Base-by-base conservation (phyloP, 2,113 vertebrate genomes). In the Tympanuchus pallidicinctus region DNA sequence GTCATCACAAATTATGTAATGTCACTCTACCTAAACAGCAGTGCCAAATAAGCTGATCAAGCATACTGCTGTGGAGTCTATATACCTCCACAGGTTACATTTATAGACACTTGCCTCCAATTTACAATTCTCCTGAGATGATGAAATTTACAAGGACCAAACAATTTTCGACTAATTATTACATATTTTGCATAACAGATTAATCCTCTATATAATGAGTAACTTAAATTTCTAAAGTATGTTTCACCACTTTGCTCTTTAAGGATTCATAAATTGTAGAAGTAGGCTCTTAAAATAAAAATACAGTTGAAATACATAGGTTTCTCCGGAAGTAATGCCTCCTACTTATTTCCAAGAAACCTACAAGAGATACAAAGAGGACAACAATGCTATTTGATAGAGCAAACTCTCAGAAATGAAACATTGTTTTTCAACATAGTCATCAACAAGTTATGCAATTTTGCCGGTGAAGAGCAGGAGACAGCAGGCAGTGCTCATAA, bases 31-130 rank as follows among this genome's bases (percentile, higher is more conserved):
- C 92, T 89, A 86, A 96, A 67, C 65, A 87, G 93, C 17, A 81
- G 72, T 88, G 32, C 48, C 87, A 79, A 97, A 97, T 83, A 65
- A 92, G 84, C 27, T 90, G 86, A 94, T 94, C 73, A 92, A 96
- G 86, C 50, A 83, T 63, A 83, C 52, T 88, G 10, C 56, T 94
- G 65, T 54, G 42, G 54, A 93, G 67, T 93, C 65, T 92, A 36
- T 81, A 89, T 60, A 34, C 40, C 72, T 90, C 95, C 66, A 83
- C 60, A 84, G 3, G 1, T 0, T 36, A 77, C 36, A 77, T 86
- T 93, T 94, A 95, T 90, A 76, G 28, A 61, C 85, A 69, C 16
- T 48, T 25, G 19, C 38, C 27, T 94, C 59, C 97, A 90, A 95
- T 92, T 97, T 95, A 94, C 91, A 48, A 82, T 94, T 93, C 79